phyloP scores from a whole-genome alignment of 1,140 invertebrate genomes.

The Leptinotarsa undecemlineata region DNA sequence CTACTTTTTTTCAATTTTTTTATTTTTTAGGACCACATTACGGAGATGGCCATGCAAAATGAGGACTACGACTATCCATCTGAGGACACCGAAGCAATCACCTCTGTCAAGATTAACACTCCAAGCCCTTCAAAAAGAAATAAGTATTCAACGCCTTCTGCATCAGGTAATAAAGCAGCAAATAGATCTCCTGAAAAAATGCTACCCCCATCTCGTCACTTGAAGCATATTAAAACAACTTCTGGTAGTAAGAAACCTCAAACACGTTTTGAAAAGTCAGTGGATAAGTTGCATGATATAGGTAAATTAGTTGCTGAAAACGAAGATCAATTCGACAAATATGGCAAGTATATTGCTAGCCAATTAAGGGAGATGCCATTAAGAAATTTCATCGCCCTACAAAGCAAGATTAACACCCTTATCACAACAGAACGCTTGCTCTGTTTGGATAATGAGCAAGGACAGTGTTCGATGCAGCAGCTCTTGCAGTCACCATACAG shows the following conservation, averaged over 20 bases:
- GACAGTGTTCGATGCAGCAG: background rate
- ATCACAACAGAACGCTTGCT: constrained; percentile 2
- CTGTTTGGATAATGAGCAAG: constrained; percentile 3
- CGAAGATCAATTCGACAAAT: constrained; percentile 23
- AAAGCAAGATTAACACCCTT: background rate
- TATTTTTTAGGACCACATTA: constrained; percentile 1
- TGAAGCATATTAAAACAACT: background rate
- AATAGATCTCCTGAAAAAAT: background rate
- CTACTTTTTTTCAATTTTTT: too few species aligned
- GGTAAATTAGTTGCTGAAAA: constrained; percentile 14
- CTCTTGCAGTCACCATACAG: constrained; percentile 1
- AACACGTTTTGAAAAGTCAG: constrained; percentile 8
- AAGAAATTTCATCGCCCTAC: constrained; percentile 3
- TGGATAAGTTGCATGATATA: constrained; percentile 23
- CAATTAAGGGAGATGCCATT: constrained; percentile 10
- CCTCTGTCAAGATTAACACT: constrained; percentile 5
- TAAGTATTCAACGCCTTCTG: constrained; percentile 13
- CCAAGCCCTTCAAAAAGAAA: constrained; percentile 15
- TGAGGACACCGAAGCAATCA: constrained; percentile 12
- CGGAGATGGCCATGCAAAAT: background rate
- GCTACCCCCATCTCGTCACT: background rate
- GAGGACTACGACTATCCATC: constrained; percentile 18
- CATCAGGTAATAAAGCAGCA: constrained; percentile 9
- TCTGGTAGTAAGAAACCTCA: background rate
- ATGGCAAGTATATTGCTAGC: constrained; percentile 22